Conservation (phyloP, 2,113 vertebrate genomes). For the Triplophysa rosa region DNA sequence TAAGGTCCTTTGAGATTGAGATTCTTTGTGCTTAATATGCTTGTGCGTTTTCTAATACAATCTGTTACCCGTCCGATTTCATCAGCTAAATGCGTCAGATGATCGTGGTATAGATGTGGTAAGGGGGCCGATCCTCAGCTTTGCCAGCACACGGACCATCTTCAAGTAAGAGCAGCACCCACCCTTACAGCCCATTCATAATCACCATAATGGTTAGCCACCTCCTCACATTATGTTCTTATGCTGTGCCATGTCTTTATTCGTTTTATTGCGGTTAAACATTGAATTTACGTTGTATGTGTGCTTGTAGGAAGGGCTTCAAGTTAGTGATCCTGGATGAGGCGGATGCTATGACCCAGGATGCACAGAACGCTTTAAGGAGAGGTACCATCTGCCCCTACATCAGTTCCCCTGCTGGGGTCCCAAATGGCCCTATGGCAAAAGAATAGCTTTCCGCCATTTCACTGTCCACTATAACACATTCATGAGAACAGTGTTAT, state of each 20-base stretch:
- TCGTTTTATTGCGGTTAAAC: too few relatives aligned
- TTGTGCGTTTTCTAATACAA: neutral
- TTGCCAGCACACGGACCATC: constrained; percentile 96
- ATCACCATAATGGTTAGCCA: neutral
- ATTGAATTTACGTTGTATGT: neutral
- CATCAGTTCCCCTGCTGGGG: constrained; percentile 63
- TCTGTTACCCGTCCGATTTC: neutral
- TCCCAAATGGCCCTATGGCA: constrained; percentile 62
- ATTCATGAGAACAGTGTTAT: neutral
- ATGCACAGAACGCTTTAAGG: constrained; percentile 95
- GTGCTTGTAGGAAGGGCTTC: constrained; percentile 84
- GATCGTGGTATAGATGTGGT: constrained; percentile 94
- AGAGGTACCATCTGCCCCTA: constrained; percentile 84
- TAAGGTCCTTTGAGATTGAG: neutral
- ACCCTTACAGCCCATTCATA: neutral
- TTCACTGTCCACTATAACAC: constrained; percentile 18
- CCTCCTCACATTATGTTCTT: too few relatives aligned
- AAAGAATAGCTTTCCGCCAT: constrained; percentile 45
- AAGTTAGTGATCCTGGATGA: constrained; percentile 98
- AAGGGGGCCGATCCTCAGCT: constrained; percentile 91
- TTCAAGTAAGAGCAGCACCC: constrained; percentile 84
- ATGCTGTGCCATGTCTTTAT: too few relatives aligned
- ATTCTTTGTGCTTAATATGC: neutral
- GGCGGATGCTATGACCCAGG: constrained; percentile 97
- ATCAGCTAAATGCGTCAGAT: constrained; percentile 93